Evolutionary conservation across 1,140 invertebrate species (phyloP).

Genomic region (Tetramorium simillimum): DNA sequence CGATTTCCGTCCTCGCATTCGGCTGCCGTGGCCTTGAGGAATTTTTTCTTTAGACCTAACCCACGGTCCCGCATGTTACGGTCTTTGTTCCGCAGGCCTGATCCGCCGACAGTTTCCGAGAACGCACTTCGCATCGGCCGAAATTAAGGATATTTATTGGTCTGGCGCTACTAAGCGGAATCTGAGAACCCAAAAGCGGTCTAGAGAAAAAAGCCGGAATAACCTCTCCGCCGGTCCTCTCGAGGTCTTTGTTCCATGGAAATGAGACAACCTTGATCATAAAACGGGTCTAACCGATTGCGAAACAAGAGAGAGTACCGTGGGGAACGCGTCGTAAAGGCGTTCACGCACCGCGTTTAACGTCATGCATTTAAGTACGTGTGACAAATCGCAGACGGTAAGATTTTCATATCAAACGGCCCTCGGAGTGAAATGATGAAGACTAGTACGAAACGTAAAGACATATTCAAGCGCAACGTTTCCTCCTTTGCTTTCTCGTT

Average conservation of each 20-base stretch:
- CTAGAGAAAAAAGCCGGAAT: constrained; percentile 34
- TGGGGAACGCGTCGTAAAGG: constrained; percentile 16
- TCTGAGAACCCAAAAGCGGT: constrained; percentile 61
- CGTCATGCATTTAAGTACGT: background rate
- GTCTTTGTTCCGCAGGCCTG: constrained; percentile 66
- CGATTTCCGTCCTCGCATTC: constrained; percentile 43
- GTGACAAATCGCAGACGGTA: constrained; percentile 13
- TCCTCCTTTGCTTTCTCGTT: background rate
- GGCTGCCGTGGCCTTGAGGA: constrained; percentile 41
- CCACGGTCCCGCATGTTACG: constrained; percentile 59
- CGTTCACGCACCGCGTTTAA: constrained; percentile 9
- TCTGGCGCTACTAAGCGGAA: constrained; percentile 75
- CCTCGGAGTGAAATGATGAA: background rate
- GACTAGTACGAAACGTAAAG: background rate
- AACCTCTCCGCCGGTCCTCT: constrained; percentile 15
- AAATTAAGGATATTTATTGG: constrained; percentile 79
- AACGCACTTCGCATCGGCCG: constrained; percentile 70
- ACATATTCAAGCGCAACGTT: background rate
- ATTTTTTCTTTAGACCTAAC: constrained; percentile 47
- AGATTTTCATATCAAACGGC: constrained; percentile 11
- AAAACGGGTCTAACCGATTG: constrained; percentile 52
- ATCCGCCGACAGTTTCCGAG: constrained; percentile 65
- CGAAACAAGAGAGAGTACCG: constrained; percentile 47
- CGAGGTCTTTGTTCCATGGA: constrained; percentile 68
- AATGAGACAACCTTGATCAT: constrained; percentile 66